Percentiles rank a stretch among this genome's conserved stretches.
phyloP scores from a whole-genome alignment of 2,113 vertebrate genomes.

The Aleadryas rufinucha region DNA sequence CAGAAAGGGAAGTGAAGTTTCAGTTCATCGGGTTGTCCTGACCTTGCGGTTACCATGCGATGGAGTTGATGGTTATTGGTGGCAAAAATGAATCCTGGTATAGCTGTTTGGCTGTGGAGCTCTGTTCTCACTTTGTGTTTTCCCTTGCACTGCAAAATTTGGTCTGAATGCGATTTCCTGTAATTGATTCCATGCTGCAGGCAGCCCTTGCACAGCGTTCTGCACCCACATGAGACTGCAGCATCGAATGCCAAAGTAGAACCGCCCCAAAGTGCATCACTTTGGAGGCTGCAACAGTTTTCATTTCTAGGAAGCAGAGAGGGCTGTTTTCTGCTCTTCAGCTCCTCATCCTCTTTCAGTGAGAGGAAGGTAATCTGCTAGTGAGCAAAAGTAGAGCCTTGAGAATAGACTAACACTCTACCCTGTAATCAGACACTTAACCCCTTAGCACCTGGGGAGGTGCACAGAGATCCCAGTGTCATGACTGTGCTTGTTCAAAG shows the following conservation, averaged over 20 bases:
- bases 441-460: not conserved
- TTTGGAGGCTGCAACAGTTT: not conserved
- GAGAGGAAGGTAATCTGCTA: not conserved
- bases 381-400: not conserved
- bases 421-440: not conserved
- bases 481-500: rapidly evolving
- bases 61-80: not conserved
- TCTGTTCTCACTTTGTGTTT: not conserved
- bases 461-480: not conserved
- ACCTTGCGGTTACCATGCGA: not conserved
- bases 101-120: not conserved
- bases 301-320: not conserved
- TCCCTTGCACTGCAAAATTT: not conserved
- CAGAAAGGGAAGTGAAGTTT: not conserved
- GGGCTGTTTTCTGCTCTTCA: not conserved
- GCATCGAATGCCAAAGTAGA: not conserved
- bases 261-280: not conserved
- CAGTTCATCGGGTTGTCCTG: not conserved
- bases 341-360: not conserved
- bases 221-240: slow-evolving; percentile 27
- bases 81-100: not conserved
- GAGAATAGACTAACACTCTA: not conserved
- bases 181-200: not conserved
- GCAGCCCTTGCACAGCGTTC: slow-evolving; percentile 4
- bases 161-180: not conserved